Conservation (phyloP, 1,140 invertebrate species). For the Palaemon carinicauda region DNA sequence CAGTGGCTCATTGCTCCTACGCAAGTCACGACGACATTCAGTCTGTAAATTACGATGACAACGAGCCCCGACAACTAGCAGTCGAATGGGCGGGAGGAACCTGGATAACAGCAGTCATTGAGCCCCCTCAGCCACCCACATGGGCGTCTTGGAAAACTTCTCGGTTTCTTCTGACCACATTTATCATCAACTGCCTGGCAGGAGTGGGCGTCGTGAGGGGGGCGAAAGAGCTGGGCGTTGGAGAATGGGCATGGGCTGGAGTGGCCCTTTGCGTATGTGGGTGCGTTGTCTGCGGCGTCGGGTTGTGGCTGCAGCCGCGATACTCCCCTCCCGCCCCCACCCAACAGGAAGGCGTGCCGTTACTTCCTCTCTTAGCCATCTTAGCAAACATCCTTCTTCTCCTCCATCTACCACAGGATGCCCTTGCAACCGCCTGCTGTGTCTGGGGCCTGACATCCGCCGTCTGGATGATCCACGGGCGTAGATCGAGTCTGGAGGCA, state of each 20-base stretch:
- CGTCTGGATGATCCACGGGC: slow-evolving; percentile 31
- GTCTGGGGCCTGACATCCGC: not conserved
- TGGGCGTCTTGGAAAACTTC: slow-evolving; percentile 36
- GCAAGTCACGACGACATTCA: slow-evolving; percentile 9
- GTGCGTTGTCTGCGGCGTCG: slow-evolving; percentile 44
- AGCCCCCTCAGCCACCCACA: slow-evolving; percentile 43
- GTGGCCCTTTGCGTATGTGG: slow-evolving; percentile 44
- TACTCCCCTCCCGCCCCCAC: slow-evolving; percentile 16
- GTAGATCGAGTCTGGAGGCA: slow-evolving; percentile 23
- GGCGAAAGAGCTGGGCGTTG: slow-evolving; percentile 27
- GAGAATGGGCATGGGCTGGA: slow-evolving; percentile 43
- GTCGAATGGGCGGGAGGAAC: slow-evolving; percentile 33
- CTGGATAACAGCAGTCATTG: slow-evolving; percentile 19
- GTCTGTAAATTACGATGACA: slow-evolving; percentile 6
- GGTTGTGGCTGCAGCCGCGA: slow-evolving; percentile 43
- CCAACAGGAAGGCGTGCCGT: slow-evolving; percentile 9
- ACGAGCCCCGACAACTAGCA: slow-evolving; percentile 28
- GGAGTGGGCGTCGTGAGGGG: slow-evolving; percentile 40
- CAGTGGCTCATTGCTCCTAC: not conserved
- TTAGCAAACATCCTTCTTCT: slow-evolving; percentile 44
- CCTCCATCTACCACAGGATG: slow-evolving; percentile 30
- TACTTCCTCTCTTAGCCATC: slow-evolving; percentile 36
- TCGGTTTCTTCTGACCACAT: slow-evolving; percentile 44
- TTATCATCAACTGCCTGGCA: slow-evolving; percentile 38
- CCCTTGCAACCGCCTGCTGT: not conserved